A percentile compares a stretch with the other conserved stretches of the same genome.
Conservation (phyloP, 2,113 vertebrate genomes). For the Heterotilapia buettikoferi region DNA sequence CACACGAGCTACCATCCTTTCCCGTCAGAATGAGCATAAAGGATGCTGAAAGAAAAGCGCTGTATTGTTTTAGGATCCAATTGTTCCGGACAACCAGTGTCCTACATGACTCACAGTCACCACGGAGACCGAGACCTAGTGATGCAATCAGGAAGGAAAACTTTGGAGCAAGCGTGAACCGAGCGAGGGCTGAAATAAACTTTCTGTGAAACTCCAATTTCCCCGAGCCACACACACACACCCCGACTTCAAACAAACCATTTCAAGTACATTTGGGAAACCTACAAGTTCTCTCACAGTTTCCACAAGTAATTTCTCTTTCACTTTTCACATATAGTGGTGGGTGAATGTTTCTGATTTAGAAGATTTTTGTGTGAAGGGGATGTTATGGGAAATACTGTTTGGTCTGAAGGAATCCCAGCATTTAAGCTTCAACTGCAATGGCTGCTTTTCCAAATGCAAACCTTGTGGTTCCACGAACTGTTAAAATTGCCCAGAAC, state of each 20-base stretch:
- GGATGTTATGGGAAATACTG: background rate
- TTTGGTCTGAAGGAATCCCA: background rate
- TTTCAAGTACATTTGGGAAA: background rate
- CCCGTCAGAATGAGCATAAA: slow-evolving; percentile 31
- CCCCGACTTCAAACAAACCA: background rate
- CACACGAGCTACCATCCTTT: background rate
- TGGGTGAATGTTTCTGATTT: background rate
- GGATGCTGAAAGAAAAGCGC: slow-evolving; percentile 2
- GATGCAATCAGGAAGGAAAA: slow-evolving; percentile 52
- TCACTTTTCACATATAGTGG: background rate
- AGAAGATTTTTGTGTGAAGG: background rate
- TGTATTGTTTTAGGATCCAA: background rate
- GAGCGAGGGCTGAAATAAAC: background rate
- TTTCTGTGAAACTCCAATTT: background rate
- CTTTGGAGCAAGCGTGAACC: background rate
- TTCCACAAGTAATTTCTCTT: background rate
- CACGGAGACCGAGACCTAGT: background rate
- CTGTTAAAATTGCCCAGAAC: background rate
- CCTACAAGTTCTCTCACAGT: background rate
- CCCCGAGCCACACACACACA: background rate
- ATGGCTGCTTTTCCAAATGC: background rate
- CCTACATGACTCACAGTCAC: slow-evolving; percentile 10
- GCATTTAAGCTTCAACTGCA: background rate
- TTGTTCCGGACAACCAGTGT: slow-evolving; percentile 26
- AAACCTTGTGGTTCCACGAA: background rate